phyloP scores from a whole-genome alignment of 2,888 invertebrate genomes.

The Pyrrhopygopsis socrates region DNA sequence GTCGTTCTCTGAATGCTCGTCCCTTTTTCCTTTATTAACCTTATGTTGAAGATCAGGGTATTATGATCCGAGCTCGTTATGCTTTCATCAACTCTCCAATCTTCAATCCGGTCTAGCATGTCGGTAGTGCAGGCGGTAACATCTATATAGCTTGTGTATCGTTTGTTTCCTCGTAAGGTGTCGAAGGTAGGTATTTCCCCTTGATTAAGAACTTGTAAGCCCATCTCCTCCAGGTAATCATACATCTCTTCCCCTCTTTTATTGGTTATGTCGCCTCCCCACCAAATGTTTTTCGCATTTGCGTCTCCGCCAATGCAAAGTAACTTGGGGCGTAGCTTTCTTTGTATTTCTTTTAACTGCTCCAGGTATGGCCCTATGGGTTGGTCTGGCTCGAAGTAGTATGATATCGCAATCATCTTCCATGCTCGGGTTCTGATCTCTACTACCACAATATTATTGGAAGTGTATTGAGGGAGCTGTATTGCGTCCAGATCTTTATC shows the following conservation, averaged over 20 bases:
- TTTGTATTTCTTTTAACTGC: not conserved
- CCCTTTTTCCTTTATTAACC: too few relatives aligned
- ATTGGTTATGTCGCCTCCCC: not conserved
- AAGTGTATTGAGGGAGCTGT: slow-evolving; percentile 31
- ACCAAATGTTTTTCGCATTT: slow-evolving; percentile 7
- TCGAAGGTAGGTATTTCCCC: not conserved
- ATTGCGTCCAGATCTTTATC: slow-evolving; percentile 27
- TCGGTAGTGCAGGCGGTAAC: too few relatives aligned
- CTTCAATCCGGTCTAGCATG: too few relatives aligned
- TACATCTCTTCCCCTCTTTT: not conserved
- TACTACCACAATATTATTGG: not conserved
- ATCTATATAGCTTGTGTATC: too few relatives aligned
- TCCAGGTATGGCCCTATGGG: not conserved
- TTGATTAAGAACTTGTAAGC: not conserved
- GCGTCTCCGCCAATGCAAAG: not conserved
- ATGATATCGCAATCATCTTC: slow-evolving; percentile 22
- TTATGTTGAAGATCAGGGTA: too few relatives aligned
- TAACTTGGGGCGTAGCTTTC: not conserved
- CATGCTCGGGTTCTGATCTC: slow-evolving; percentile 5
- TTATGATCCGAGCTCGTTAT: too few relatives aligned
- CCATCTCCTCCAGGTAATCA: not conserved
- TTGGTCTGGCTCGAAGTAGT: slow-evolving; percentile 43
- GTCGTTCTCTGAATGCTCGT: too few relatives aligned
- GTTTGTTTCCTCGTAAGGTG: not conserved
- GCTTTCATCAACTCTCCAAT: too few relatives aligned